Evolutionary conservation across 1,140 invertebrate species (phyloP), one percentile per base, ranked within the genome.

Genomic region (Lordiphosa stackelbergi): DNA sequence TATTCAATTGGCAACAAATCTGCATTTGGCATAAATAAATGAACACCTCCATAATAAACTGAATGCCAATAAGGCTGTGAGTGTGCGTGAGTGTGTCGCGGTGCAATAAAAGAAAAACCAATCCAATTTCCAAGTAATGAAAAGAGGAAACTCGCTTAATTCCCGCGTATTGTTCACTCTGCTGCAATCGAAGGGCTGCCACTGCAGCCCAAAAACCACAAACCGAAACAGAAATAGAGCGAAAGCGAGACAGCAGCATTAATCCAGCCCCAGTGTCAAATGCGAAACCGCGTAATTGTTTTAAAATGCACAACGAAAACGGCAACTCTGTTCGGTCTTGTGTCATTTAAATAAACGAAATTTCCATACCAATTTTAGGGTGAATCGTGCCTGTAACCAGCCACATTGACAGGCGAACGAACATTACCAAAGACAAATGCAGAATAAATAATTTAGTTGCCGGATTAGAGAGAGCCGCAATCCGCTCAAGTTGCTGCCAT

Each of bases 401-500:
- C 9, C 43, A 51, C 11, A 57, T 28, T 6, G 34, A 24, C 46
- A 47, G 40, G 8, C 22, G 36, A 47, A 53, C 54, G 55, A 73
- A 61, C 62, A 65, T 36, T 41, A 60, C 53, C 63, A 65, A 81
- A 83, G 77, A 78, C 78, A 84, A 77, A 83, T 77, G 69, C 53
- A 7, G 61, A 69, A 83, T 83, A 83, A 83, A 83, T 83, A 84
- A 83, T 83, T 84, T 66, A 73, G 69, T 57, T 83, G 65, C 53
- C 31, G 78, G 78, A 73, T 84, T 83, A 77, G 72, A 69, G 72
- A 69, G 73, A 61, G 65, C 77, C 77, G 58, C 77, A 83, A 83
- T 83, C 77, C 78, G 77, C 73, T 83, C 73, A 83, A 83, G 77
- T 83, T 70, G 53, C 78, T 73, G 64, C 73, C 77, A 83, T 83